These are phyloP conservation scores for Euphydryas editha DNA, from an alignment of 2,888 invertebrate species.

Conservation along the genomic window DNA sequence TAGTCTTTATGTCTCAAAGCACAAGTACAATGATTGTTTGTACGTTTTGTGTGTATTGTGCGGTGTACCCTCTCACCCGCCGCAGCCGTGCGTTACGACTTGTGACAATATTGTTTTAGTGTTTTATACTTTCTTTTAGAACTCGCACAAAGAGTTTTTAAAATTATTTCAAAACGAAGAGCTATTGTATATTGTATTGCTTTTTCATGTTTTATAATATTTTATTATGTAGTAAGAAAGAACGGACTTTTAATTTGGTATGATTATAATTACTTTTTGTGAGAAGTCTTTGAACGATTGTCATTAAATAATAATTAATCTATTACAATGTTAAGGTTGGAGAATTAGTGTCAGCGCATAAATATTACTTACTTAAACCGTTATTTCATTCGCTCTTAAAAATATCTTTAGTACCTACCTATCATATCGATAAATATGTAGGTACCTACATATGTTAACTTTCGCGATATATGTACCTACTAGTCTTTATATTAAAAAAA, in stretches of 20 bases:
- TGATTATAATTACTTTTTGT: too few relatives aligned
- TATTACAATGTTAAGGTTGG: too few relatives aligned
- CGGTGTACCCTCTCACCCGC: constrained; percentile 37
- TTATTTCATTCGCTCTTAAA: too few relatives aligned
- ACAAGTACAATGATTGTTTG: constrained; percentile 28
- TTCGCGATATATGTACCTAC: too few relatives aligned
- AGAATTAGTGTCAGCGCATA: too few relatives aligned
- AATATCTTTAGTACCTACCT: too few relatives aligned
- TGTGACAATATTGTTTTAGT: constrained; percentile 41
- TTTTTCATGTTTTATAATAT: neutral
- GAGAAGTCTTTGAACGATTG: too few relatives aligned
- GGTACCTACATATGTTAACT: too few relatives aligned
- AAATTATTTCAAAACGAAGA: constrained; percentile 8
- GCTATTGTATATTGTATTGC: constrained; percentile 5
- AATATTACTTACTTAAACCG: too few relatives aligned
- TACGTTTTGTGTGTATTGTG: constrained; percentile 15
- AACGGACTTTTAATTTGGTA: neutral
- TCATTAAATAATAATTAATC: too few relatives aligned
- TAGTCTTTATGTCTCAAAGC: constrained; percentile 16
- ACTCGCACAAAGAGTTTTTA: constrained; percentile 24
- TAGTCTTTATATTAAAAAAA: too few relatives aligned
- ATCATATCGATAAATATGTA: too few relatives aligned
- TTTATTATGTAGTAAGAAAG: neutral
- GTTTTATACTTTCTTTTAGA: constrained; percentile 31
- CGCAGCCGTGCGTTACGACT: constrained; percentile 38